Evolutionary conservation across 2,797 vertebrate species (phyloP).

Genomic region (Spheniscus humboldti): DNA sequence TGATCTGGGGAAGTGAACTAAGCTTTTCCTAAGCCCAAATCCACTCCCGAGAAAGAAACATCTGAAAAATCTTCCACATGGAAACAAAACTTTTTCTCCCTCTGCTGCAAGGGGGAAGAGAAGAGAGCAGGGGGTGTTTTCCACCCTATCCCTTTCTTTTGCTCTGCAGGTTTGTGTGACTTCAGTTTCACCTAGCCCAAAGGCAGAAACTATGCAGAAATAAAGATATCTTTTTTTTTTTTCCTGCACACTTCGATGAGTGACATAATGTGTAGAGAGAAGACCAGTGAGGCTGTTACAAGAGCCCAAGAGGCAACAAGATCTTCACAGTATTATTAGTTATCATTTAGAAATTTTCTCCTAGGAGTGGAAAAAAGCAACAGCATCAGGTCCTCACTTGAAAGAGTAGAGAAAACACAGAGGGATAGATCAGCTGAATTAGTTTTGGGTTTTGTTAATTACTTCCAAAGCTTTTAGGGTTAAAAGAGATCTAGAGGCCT

Average conservation of each 20-base stretch:
- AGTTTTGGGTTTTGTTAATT: not conserved
- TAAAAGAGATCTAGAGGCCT: not conserved
- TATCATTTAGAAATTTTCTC: not conserved
- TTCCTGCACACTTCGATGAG: not conserved
- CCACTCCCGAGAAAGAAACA: not conserved
- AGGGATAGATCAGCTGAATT: not conserved
- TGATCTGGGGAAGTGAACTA: constrained; percentile 9
- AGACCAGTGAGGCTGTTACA: not conserved
- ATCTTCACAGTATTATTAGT: not conserved
- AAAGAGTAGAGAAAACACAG: not conserved
- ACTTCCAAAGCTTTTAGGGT: not conserved
- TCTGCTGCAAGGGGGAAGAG: not conserved
- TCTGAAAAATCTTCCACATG: constrained; percentile 9
- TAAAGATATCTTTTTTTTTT: not conserved
- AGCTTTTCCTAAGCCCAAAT: constrained; percentile 15
- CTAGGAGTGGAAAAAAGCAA: not conserved
- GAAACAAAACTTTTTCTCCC: not conserved
- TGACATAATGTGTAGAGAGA: not conserved
- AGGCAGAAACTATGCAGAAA: not conserved
- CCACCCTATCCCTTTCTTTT: not conserved
- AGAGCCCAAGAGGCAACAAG: not conserved
- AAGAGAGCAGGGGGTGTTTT: not conserved
- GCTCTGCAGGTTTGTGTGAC: not conserved
- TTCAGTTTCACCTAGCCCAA: not conserved
- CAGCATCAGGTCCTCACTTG: not conserved